These are phyloP conservation scores for Cantharis flavilabris DNA, from an alignment of 2,888 invertebrate species.

Conservation along the genomic window DNA sequence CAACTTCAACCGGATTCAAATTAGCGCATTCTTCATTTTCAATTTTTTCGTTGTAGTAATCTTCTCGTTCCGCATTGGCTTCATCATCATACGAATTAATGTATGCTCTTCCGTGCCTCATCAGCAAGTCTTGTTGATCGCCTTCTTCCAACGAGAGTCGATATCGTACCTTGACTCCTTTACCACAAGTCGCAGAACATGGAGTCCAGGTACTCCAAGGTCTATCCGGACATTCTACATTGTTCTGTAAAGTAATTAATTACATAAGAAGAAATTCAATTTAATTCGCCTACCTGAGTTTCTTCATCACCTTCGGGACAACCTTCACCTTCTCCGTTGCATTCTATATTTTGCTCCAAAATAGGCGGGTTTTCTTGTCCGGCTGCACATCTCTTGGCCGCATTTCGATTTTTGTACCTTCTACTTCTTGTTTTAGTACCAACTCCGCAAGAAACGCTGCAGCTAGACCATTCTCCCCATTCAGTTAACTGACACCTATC, in stretches of 20 bases:
- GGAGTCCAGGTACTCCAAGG: constrained; percentile 83
- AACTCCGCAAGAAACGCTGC: constrained; percentile 72
- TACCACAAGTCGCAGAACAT: constrained; percentile 79
- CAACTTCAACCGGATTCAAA: constrained; percentile 58
- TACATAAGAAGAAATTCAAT: background rate
- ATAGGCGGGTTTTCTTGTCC: constrained; percentile 52
- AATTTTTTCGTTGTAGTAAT: constrained; percentile 47
- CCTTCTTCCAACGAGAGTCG: constrained; percentile 48
- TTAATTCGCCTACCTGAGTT: constrained; percentile 12
- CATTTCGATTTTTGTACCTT: constrained; percentile 65
- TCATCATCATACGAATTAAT: constrained; percentile 7
- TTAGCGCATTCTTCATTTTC: constrained; percentile 55
- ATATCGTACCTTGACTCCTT: constrained; percentile 68
- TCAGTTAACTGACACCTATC: constrained; percentile 70
- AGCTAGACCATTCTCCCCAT: constrained; percentile 81
- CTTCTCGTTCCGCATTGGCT: constrained; percentile 38
- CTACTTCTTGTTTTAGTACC: constrained; percentile 74
- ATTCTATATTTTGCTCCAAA: constrained; percentile 58
- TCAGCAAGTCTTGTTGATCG: constrained; percentile 15
- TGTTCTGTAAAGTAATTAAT: background rate
- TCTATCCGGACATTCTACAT: constrained; percentile 63
- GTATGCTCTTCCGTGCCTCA: constrained; percentile 21
- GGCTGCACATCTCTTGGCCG: constrained; percentile 67
- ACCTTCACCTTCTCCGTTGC: constrained; percentile 51
- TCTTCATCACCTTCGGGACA: constrained; percentile 45